Percentiles rank a stretch among this genome's conserved stretches.
phyloP scores from a whole-genome alignment of 2,797 vertebrate species.

The Hydrolagus colliei region DNA sequence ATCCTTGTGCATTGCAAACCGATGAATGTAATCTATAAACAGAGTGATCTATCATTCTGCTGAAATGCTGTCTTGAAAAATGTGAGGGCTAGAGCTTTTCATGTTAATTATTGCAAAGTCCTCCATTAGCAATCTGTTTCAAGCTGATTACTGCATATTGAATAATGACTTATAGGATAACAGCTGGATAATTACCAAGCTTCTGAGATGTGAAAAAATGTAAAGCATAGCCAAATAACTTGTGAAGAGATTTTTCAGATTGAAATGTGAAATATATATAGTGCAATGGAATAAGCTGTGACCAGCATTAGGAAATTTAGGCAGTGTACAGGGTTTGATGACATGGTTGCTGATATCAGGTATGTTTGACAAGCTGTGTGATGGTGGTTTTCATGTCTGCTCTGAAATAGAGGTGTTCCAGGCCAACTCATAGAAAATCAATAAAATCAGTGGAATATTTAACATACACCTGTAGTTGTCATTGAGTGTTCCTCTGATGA shows the following conservation, averaged over 20 bases:
- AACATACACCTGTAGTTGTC: too few relatives aligned
- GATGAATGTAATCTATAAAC: neutral
- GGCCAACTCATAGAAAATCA: too few relatives aligned
- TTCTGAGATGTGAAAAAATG: slow-evolving; percentile 36
- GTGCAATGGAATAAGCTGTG: too few relatives aligned
- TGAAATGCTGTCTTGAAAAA: slow-evolving; percentile 31
- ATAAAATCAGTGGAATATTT: too few relatives aligned
- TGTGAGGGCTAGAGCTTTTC: slow-evolving; percentile 24
- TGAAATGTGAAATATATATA: too few relatives aligned
- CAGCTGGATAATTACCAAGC: slow-evolving; percentile 36
- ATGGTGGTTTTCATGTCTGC: too few relatives aligned
- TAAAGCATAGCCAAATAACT: neutral
- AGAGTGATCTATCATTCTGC: slow-evolving; percentile 49
- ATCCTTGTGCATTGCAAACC: neutral
- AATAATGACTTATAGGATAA: slow-evolving; percentile 37
- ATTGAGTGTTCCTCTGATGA: too few relatives aligned
- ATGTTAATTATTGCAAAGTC: slow-evolving; percentile 36
- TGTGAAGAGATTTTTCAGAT: neutral
- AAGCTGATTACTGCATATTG: slow-evolving; percentile 33
- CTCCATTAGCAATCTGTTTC: slow-evolving; percentile 37
- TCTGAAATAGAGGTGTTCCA: too few relatives aligned
- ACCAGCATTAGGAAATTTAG: neutral
- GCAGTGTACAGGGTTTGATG: neutral
- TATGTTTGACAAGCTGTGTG: too few relatives aligned
- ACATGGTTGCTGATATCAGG: neutral